Percentiles rank a stretch among this genome's conserved stretches.
Evolutionary conservation across 2,888 invertebrate genomes (phyloP).

Genomic region (Odontocolon sp.): DNA sequence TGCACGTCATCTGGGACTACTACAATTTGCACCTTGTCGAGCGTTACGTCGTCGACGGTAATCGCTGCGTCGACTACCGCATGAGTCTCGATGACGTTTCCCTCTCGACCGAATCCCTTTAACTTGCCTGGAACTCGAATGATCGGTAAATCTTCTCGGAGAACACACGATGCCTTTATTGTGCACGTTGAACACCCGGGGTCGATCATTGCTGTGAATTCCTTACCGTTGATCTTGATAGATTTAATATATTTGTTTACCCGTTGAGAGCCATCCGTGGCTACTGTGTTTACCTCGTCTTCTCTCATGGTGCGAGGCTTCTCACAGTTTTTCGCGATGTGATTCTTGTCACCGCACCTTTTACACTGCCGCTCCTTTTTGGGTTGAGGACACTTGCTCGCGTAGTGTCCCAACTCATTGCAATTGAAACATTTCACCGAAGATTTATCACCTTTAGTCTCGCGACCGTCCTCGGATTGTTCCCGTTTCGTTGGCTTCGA

Average conservation of each 20-base stretch:
- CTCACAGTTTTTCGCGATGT: conserved; percentile 40
- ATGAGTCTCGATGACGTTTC: conserved; percentile 36
- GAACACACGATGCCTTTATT: conserved; percentile 42
- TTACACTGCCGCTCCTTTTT: conserved; percentile 1
- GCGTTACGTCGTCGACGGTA: conserved; percentile 51
- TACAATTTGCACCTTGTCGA: conserved; percentile 50
- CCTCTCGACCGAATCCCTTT: conserved; percentile 34
- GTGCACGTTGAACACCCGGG: conserved; percentile 54
- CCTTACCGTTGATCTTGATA: neutral
- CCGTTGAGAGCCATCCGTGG: neutral
- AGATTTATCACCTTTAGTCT: neutral
- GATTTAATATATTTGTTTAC: neutral
- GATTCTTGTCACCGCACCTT: conserved; percentile 31
- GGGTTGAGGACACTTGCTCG: conserved; percentile 42
- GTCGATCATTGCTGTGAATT: conserved; percentile 47
- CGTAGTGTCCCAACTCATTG: conserved; percentile 29
- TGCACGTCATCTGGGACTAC: conserved; percentile 63
- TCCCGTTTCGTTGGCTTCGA: neutral
- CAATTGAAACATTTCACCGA: conserved; percentile 49
- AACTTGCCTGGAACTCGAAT: conserved; percentile 1
- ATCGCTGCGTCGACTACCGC: conserved; percentile 37
- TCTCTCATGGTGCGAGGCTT: conserved; percentile 39
- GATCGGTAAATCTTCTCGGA: conserved; percentile 17
- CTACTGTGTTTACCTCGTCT: conserved; percentile 24
- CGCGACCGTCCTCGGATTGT: neutral